These are phyloP conservation scores for Pomacea canaliculata DNA, from an alignment of 2,888 invertebrate species.

Conservation along the genomic window DNA sequence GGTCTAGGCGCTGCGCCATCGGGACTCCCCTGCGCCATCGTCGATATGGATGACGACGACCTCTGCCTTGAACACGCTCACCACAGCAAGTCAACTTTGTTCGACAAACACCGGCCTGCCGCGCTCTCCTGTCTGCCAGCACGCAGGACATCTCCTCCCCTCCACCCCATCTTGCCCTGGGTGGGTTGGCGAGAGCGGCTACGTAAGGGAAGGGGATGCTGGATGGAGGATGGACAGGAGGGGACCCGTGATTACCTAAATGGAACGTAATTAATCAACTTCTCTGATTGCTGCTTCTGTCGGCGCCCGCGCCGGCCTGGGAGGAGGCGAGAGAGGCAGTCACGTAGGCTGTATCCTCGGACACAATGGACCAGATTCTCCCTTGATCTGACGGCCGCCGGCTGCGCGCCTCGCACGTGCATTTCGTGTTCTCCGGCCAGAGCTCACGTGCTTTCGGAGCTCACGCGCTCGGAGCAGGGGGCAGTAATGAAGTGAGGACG, in stretches of 20 bases:
- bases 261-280: constrained; percentile 14
- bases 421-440: neutral
- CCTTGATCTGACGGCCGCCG: neutral
- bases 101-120: too few species aligned
- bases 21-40: too few species aligned
- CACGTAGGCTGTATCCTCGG: constrained; percentile 3
- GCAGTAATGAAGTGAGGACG: neutral
- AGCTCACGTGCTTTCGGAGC: constrained; percentile 6
- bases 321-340: neutral
- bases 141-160: too few species aligned
- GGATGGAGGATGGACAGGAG: neutral
- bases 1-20: too few species aligned
- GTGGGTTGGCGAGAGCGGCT: too few species aligned
- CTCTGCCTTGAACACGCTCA: too few species aligned
- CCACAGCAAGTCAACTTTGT: too few species aligned
- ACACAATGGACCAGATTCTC: neutral
- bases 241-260: constrained; percentile 5
- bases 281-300: neutral
- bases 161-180: too few species aligned
- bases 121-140: too few species aligned
- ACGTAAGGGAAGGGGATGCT: too few species aligned
- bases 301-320: neutral
- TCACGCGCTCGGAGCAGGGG: neutral
- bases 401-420: constrained; percentile 5
- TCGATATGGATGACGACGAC: too few species aligned